Conservation (phyloP, 2,113 vertebrate genomes). For the Aplodontia rufa region DNA sequence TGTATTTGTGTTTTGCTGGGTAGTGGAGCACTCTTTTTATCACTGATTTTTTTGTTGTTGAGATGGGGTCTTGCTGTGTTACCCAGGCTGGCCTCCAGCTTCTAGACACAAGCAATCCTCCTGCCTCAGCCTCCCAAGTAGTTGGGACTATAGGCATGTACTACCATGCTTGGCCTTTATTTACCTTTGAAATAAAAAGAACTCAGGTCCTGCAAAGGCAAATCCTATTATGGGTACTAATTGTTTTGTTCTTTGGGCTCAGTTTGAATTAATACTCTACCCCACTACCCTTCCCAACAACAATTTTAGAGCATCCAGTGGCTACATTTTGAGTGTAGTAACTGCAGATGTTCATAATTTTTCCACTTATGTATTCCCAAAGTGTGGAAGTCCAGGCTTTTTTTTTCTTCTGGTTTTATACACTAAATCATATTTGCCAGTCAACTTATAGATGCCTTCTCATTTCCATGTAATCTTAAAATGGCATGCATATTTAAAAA, state of each 20-base stretch:
- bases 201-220: neutral
- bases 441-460: neutral
- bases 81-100: neutral
- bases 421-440: slow-evolving; percentile 11
- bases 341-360: neutral
- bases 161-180: neutral
- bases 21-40: neutral
- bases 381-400: neutral
- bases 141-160: neutral
- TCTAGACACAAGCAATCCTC: neutral
- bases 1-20: slow-evolving; percentile 18
- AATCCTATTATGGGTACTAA: neutral
- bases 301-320: neutral
- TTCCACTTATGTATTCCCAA: neutral
- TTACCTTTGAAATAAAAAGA: slow-evolving; percentile 24
- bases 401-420: neutral
- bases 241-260: slow-evolving; percentile 31
- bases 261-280: neutral
- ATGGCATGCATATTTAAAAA: neutral
- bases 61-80: neutral
- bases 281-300: neutral
- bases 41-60: neutral
- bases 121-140: neutral
- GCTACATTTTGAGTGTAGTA: neutral
- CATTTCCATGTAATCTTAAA: slow-evolving; percentile 22